Evolutionary conservation across 2,797 vertebrate species (phyloP), one percentile per base, ranked within the genome.

Genomic region (Anabacerthia variegaticeps): DNA sequence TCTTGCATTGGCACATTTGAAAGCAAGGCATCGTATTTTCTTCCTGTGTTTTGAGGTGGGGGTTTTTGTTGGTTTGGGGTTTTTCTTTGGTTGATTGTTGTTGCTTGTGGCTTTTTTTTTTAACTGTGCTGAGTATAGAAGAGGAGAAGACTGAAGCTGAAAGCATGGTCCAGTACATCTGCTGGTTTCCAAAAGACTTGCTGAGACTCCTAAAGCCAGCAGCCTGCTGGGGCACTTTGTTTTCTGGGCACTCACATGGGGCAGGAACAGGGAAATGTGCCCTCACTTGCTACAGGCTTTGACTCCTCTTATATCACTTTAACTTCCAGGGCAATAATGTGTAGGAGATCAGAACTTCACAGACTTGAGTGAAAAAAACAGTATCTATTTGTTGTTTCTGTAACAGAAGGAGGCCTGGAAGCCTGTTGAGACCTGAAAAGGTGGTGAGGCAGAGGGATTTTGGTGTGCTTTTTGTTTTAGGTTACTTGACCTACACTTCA

Each of bases 21-120:
- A 32, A 76, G 39, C 46, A 87, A 51, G 26, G 15, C 7, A 15
- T n/a, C 6, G 3, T 6, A 1, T 56, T 52, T 85, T 83, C 37
- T 71, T 54, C 9, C 2, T 66, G 7, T 67, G 10, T 63, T 66
- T 80, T n/a, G 28, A 27, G 9, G 8, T 56, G 8, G 11, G 1
- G 0, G 2, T 18, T 19, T n/a, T 26, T 28, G 24, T 54, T 51
- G 15, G 6, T 10, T 66, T 65, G 6, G 17, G 28, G 10, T 46
- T 48, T 48, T 43, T 62, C 32, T 44, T 14, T n/a, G 6, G 8
- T 24, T 54, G 15, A 4, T 51, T 36, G 13, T 14, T 62, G 5
- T 9, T 46, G 10, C 12, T 5, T 55, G 11, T 24, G 41, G 7
- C 0, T 34, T 14, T 61, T 69, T 69, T 73, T 67, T 52, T 66